These are phyloP conservation scores for Pseudomyrmex cubaensis DNA, from an alignment of 1,140 invertebrate species.

Conservation along the genomic window DNA sequence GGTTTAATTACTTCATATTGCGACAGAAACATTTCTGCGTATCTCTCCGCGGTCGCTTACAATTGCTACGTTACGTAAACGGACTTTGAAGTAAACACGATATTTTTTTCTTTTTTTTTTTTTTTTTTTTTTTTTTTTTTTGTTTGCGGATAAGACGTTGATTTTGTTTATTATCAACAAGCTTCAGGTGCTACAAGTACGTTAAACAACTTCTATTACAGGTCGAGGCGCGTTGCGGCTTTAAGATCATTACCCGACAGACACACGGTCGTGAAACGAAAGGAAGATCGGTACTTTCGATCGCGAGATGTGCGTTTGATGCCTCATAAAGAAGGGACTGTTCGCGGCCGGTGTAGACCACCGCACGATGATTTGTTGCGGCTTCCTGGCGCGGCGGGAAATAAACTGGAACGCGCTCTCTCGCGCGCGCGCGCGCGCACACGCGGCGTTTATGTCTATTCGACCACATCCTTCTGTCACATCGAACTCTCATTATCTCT, in stretches of 20 bases:
- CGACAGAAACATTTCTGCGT: conserved; percentile 3
- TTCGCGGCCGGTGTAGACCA: conserved; percentile 2
- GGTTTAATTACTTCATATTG: conserved; percentile 35
- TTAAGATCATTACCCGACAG: neutral
- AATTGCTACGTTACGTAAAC: neutral
- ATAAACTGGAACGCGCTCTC: conserved; percentile 37
- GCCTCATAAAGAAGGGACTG: conserved; percentile 33
- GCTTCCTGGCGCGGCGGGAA: conserved; percentile 26
- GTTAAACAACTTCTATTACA: conserved; percentile 9
- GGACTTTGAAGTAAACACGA: neutral
- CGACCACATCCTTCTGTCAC: conserved; percentile 11
- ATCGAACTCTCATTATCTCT: conserved; percentile 62
- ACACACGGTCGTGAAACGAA: conserved; percentile 36
- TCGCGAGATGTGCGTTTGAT: conserved; percentile 18
- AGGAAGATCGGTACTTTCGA: conserved; percentile 43
- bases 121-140: neutral
- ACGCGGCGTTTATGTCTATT: conserved; percentile 4
- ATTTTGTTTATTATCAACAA: neutral
- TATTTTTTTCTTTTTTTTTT: neutral
- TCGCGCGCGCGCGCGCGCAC: neutral
- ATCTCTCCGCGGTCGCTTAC: neutral
- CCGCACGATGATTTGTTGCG: conserved; percentile 45
- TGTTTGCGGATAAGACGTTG: neutral
- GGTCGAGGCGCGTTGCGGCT: too few species aligned
- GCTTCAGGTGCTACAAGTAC: neutral